Conservation (phyloP, 2,888 invertebrate genomes). For the Podabrus alpinus region DNA sequence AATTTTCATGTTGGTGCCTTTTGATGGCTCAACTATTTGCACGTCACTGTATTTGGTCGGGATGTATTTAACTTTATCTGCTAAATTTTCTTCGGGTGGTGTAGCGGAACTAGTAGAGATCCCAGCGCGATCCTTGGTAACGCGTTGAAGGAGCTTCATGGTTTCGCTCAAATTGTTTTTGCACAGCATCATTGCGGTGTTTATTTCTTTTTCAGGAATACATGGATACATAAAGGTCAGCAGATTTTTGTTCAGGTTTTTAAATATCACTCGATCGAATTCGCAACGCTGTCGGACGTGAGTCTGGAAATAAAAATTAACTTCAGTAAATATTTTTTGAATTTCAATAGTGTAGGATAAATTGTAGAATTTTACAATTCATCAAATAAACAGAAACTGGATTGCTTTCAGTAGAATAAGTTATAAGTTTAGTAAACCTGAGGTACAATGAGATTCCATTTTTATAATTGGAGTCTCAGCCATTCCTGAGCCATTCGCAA, state of each 20-base stretch:
- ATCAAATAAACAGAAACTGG: too few relatives aligned
- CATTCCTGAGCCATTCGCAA: too few relatives aligned
- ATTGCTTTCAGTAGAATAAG: too few relatives aligned
- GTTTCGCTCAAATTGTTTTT: constrained; percentile 8
- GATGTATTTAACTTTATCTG: constrained; percentile 10
- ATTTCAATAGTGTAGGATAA: too few relatives aligned
- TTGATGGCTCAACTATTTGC: constrained; percentile 11
- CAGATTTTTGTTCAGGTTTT: constrained; percentile 5
- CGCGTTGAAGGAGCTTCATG: background rate
- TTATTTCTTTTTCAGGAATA: constrained; percentile 6
- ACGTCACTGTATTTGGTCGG: constrained; percentile 20
- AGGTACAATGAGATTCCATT: too few relatives aligned
- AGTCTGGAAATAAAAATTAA: background rate
- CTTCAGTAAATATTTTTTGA: too few relatives aligned
- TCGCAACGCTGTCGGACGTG: background rate
- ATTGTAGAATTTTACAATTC: too few relatives aligned
- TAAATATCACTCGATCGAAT: background rate
- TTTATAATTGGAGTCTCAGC: too few relatives aligned
- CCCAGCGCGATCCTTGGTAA: background rate
- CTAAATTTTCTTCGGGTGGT: background rate
- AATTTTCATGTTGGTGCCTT: background rate
- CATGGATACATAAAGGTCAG: constrained; percentile 7
- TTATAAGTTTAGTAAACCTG: too few relatives aligned
- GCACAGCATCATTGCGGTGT: constrained; percentile 4
- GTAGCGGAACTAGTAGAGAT: background rate